Base-by-base conservation (phyloP, 2,113 vertebrate genomes). In the Grus americana region DNA sequence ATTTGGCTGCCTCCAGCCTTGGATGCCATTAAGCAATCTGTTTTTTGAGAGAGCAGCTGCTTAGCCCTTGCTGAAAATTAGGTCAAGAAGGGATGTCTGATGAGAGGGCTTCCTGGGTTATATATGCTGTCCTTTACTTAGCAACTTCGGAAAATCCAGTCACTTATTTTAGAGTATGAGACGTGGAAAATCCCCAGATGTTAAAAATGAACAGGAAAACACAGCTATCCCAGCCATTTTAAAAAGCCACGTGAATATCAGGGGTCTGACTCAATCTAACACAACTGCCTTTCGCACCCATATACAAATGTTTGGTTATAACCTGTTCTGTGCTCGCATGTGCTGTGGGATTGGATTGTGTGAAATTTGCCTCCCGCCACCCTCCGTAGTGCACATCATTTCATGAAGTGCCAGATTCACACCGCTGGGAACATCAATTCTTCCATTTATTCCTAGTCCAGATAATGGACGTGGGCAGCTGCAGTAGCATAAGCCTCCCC, bases 11-110 rank as follows among this genome's bases (percentile, higher is more conserved):
- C 40, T 89, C 57, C 66, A 75, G 74, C 52, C 91, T 61, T 89
- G 93, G 92, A 89, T 89, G 80, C 80, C 92, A 87, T 84, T 75
- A 95, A 88, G 83, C 92, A 94, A 91, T 72, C 76, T 96, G 90
- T 11, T 72, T 86, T 89, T 42, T 81, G 57, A 89, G 88, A 86
- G 79, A 91, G 79, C 88, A 94, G 79, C 65, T 94, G 76, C 73
- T 93, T 63, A 81, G 76, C 47, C 68, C 88, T 92, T 71, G 68
- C 68, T 6, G 57, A 92, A 84, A 97, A 95, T 92, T 36, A 85
- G 94, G 93, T 96, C 93, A 96, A 88, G 81, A 95, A 90, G 44
- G 49, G 58, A 79, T 65, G 42, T 90, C 54, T 54, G 44, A 47
- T 79, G 57, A 65, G 70, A 83, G 27, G 73, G 66, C 34, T 93